A percentile compares a stretch with the other conserved stretches of the same genome.
These are phyloP conservation scores for Drosophila leontia DNA, from an alignment of 1,140 invertebrate species.

Conservation along the genomic window DNA sequence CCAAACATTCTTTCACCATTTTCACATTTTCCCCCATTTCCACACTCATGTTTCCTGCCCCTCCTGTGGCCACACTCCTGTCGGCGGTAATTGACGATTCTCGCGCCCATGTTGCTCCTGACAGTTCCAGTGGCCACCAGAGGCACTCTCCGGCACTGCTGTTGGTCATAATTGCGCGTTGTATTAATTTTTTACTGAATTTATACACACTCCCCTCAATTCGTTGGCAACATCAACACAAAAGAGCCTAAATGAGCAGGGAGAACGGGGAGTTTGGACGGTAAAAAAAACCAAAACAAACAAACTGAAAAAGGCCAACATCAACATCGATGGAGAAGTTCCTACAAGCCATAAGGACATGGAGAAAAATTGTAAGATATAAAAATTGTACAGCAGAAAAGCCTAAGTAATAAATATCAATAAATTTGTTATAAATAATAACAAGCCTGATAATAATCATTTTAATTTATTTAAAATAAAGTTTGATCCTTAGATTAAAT, in stretches of 20 bases:
- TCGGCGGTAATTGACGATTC: constrained; percentile 50
- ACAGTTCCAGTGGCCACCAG: constrained; percentile 38
- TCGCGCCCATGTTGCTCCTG: constrained; percentile 48
- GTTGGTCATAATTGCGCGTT: constrained; percentile 54
- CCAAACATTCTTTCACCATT: background rate
- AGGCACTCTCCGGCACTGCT: constrained; percentile 24
- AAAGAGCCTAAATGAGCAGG: constrained; percentile 60
- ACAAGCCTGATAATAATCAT: background rate
- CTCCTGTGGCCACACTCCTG: constrained; percentile 27
- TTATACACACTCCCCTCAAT: constrained; percentile 33
- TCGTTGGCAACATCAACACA: constrained; percentile 35
- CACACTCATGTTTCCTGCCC: background rate
- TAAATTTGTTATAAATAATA: background rate
- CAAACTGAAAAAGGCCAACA: constrained; percentile 48
- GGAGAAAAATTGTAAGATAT: background rate
- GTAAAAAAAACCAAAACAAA: constrained; percentile 31
- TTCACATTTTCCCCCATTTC: background rate
- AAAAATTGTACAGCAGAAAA: background rate
- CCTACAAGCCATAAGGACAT: constrained; percentile 19
- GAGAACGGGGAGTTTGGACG: background rate
- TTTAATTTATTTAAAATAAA: background rate
- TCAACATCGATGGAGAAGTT: constrained; percentile 38
- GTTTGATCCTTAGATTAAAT: background rate
- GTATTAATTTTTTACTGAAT: constrained; percentile 58
- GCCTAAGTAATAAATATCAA: background rate